Conservation (phyloP, 2,113 vertebrate species). For the Callocephalon fimbriatum region DNA sequence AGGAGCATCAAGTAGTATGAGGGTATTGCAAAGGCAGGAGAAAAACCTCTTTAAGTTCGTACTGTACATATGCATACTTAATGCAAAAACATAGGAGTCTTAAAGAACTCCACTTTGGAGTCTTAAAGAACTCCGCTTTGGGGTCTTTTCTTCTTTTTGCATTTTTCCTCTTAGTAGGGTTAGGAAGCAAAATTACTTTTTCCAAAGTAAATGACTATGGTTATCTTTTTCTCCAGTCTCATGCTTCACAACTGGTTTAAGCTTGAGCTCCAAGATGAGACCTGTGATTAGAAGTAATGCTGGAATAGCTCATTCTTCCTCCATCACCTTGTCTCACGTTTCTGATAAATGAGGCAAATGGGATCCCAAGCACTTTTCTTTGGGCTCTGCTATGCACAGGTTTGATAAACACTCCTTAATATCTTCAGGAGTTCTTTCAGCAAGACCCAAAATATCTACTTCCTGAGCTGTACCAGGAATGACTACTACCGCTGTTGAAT, state of each 20-base stretch:
- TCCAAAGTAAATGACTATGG: neutral
- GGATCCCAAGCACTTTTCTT: neutral
- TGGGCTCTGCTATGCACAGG: neutral
- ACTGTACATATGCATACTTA: neutral
- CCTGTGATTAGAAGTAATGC: neutral
- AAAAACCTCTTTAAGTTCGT: neutral
- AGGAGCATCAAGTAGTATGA: neutral
- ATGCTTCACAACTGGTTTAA: neutral
- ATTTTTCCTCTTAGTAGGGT: neutral
- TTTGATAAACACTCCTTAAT: neutral
- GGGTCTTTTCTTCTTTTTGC: neutral
- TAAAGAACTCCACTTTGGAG: neutral
- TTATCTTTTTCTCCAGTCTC: neutral
- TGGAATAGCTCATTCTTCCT: neutral
- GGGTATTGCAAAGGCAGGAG: neutral
- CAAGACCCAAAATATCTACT: neutral
- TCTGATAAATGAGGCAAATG: neutral
- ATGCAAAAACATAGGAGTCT: neutral
- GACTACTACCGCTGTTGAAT: neutral
- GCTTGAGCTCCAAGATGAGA: neutral
- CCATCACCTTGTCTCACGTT: accelerated
- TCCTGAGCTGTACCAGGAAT: neutral
- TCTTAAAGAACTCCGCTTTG: neutral
- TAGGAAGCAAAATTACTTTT: neutral
- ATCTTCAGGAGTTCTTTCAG: neutral